Evolutionary conservation across 1,140 invertebrate species (phyloP).

Genomic region (Agrypnia vestita): DNA sequence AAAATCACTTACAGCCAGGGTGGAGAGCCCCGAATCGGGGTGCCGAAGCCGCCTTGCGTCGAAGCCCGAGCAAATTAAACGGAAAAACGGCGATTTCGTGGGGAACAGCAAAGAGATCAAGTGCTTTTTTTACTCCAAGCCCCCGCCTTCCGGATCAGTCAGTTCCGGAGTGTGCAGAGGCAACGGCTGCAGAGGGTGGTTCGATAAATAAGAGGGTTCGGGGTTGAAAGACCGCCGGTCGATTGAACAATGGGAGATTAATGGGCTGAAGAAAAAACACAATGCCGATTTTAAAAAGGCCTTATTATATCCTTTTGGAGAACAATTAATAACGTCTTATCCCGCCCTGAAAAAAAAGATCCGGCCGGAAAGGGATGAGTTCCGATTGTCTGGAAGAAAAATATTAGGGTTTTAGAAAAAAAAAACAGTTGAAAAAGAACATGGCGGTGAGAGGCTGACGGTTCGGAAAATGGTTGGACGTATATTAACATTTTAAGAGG

Average conservation of each 20-base stretch:
- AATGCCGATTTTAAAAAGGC: constrained; percentile 46
- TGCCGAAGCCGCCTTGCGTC: too few species aligned
- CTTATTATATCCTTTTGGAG: constrained; percentile 42
- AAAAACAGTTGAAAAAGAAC: background rate
- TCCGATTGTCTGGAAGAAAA: constrained; percentile 42
- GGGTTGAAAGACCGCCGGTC: constrained; percentile 39
- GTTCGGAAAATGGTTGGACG: constrained; percentile 37
- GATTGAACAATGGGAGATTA: constrained; percentile 60
- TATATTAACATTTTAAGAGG: constrained; percentile 46
- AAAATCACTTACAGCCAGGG: constrained; percentile 25
- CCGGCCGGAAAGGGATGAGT: constrained; percentile 22
- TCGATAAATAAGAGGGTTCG: constrained; percentile 42
- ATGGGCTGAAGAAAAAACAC: constrained; percentile 46
- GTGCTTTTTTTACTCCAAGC: constrained; percentile 1
- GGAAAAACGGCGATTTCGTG: background rate
- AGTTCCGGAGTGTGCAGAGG: background rate
- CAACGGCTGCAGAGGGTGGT: background rate
- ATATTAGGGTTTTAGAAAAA: constrained; percentile 26
- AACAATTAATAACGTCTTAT: constrained; percentile 47
- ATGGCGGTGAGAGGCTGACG: background rate
- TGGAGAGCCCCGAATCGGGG: background rate
- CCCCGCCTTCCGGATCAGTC: background rate
- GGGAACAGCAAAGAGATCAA: background rate
- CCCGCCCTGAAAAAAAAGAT: constrained; percentile 11
- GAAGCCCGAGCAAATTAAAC: constrained; percentile 1